phyloP scores from a whole-genome alignment of 1,140 invertebrate genomes.

The Heliconius hermathena region DNA sequence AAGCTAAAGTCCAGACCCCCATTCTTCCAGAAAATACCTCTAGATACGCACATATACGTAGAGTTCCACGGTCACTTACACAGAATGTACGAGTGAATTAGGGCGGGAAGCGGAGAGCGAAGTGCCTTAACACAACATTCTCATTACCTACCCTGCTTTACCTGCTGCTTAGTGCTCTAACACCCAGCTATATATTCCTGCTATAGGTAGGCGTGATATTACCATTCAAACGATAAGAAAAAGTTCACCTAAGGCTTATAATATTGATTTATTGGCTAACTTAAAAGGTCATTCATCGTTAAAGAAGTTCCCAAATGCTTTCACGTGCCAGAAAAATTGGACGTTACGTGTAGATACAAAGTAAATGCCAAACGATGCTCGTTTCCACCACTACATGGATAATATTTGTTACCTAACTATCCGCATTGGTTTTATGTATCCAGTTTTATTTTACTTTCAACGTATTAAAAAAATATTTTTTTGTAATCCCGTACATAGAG shows the following conservation, averaged over 20 bases:
- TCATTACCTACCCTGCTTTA: no score
- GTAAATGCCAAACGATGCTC: constrained; percentile 17
- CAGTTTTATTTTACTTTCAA: background rate
- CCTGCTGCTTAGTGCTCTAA: no score
- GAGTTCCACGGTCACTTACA: no score
- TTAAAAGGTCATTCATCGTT: constrained; percentile 4
- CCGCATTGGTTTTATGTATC: constrained; percentile 3
- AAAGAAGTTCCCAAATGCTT: constrained; percentile 2
- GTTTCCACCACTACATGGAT: background rate
- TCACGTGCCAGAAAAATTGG: background rate
- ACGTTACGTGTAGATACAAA: constrained; percentile 4
- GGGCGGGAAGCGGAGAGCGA: no score
- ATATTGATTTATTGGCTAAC: background rate
- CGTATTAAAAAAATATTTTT: background rate
- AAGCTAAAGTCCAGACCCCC: no score
- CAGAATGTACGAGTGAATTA: no score
- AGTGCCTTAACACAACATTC: no score
- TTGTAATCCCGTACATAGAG: background rate
- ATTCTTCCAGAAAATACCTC: no score
- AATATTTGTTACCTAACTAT: constrained; percentile 19
- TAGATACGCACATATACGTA: no score
- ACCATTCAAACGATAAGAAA: background rate
- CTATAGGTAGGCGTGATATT: no score
- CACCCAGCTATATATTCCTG: no score
- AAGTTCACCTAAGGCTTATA: background rate